Evolutionary conservation across 2,113 vertebrate genomes (phyloP), one percentile per base, ranked within the genome.

Genomic region (Chloroceryle aenea): DNA sequence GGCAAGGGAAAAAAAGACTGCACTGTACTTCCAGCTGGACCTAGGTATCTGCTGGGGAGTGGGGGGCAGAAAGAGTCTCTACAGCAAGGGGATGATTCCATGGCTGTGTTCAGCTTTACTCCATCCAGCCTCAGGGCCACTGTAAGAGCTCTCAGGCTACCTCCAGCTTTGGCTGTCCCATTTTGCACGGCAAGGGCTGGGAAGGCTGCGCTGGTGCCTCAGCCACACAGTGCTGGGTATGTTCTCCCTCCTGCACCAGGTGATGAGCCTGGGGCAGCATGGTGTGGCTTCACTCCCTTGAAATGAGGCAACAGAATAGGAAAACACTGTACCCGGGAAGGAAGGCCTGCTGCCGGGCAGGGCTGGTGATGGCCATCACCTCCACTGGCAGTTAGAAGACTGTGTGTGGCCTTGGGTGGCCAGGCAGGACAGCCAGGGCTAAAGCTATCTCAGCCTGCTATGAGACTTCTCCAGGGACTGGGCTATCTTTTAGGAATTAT

Each of bases 291-390:
- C 26, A 48, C 61, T 55, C 34, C 63, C 56, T 6, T 1, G 6
- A 43, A 78, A 76, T 0, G 0, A 59, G 15, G 18, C 21, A 38
- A 18, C 5, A 3, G 5, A 80, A 26, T 5, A 59, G 43, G 63
- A 80, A 55, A 67, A 48, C 27, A 12, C 21, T 40, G 71, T 30
- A 23, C 12, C 11, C 34, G 80, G 38, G 29, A 77, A 84, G 38
- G 26, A 77, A 61, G n/a, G 12, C 9, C 59, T 48, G 50, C 23
- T 63, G 58, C 74, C 61, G 64, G 25, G 34, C 40, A 72, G 59
- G 22, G 32, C 7, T 87, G 17, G 1, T 47, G 30, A 40, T 12
- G 22, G 50, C 26, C 21, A 10, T 47, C 17, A 66, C 18, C 22
- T 52, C 56, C 62, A 29, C n/a, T 38, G 27, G 36, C 13, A 80